phyloP scores from a whole-genome alignment of 1,140 invertebrate species.

The Drosophila sproati region DNA sequence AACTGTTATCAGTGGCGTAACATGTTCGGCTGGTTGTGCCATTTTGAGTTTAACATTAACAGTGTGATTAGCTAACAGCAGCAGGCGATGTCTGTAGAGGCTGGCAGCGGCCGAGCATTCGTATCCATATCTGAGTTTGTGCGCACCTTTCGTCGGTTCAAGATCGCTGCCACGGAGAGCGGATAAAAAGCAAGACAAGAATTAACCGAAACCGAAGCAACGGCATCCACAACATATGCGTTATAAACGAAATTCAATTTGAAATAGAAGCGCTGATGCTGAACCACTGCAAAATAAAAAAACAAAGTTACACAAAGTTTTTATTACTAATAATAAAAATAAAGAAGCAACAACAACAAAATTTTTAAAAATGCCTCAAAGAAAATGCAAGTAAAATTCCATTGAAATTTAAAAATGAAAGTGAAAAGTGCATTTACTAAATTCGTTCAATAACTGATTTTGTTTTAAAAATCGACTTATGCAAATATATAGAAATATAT shows the following conservation, averaged over 20 bases:
- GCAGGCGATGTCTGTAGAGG: neutral
- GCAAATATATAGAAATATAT: conserved; percentile 5
- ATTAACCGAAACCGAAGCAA: conserved; percentile 8
- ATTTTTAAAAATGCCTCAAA: conserved; percentile 46
- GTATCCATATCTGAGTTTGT: conserved; percentile 54
- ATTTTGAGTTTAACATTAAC: conserved; percentile 42
- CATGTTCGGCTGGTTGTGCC: conserved; percentile 38
- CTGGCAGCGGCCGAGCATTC: conserved; percentile 3
- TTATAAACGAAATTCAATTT: conserved; percentile 40
- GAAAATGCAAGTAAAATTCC: conserved; percentile 52
- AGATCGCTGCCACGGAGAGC: conserved; percentile 65
- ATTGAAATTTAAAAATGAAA: conserved; percentile 45
- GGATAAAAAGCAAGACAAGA: conserved; percentile 43
- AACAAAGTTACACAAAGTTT: conserved; percentile 6
- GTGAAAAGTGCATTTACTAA: conserved; percentile 27
- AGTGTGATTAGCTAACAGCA: conserved; percentile 22
- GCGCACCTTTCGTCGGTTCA: conserved; percentile 68
- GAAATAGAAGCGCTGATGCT: conserved; percentile 8
- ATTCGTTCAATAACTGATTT: conserved; percentile 62
- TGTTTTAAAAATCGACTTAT: conserved; percentile 77
- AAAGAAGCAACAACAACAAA: neutral
- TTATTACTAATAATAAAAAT: no score
- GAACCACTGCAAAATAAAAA: conserved; percentile 13
- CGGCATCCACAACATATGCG: conserved; percentile 47
- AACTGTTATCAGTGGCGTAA: conserved; percentile 28